Base-by-base conservation (phyloP, 1,140 invertebrate species). In the Scaptomyza hsui region DNA sequence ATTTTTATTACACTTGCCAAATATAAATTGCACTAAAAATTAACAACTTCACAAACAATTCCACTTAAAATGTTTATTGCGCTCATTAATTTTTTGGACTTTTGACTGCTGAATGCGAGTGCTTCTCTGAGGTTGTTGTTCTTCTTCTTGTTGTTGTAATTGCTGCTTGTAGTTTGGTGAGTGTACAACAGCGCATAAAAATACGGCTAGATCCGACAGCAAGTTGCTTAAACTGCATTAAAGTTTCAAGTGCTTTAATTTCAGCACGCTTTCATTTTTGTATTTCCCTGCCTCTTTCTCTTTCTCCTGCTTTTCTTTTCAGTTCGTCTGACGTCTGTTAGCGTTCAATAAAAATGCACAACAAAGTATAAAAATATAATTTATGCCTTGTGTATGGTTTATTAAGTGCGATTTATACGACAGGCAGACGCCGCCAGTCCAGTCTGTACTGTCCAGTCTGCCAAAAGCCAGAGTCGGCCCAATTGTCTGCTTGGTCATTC, bases 21-120 rank as follows among this genome's bases (percentile, higher is more conserved):
- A 82, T 67, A 88, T 88, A 82, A 88, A 88, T 88, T 82, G 83
- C 83, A 88, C 82, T 88, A 88, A 89, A 88, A 88, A 89, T 88
- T 88, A 89, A 88, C 82, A 88, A 88, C 82, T 88, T 88, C 37
- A 76, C 82, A 77, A 88, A 88, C 82, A 88, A 88, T 88, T 88
- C 82, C 82, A 88, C 82, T 88, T 88, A 88, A 88, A 88, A 88
- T 88, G 82, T 88, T 88, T 88, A 88, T 88, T 82, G 82, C 75
- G 82, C 82, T 88, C 82, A 88, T 88, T 88, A 88, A 88, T 88
- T 88, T 88, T 86, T 86, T 62, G 69, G 62, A 65, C 72, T 69
- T 80, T 88, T 75, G 76, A 78, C 77, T 78, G 49, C 71, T 77
- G 72, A 65, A 74, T 64, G 42, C 32, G 72, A 65, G 57, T 45